Evolutionary conservation across 64 coral and sea anemone genomes (phyloP), one percentile per base, ranked within the genome.

Genomic region (Anthopleura sola): DNA sequence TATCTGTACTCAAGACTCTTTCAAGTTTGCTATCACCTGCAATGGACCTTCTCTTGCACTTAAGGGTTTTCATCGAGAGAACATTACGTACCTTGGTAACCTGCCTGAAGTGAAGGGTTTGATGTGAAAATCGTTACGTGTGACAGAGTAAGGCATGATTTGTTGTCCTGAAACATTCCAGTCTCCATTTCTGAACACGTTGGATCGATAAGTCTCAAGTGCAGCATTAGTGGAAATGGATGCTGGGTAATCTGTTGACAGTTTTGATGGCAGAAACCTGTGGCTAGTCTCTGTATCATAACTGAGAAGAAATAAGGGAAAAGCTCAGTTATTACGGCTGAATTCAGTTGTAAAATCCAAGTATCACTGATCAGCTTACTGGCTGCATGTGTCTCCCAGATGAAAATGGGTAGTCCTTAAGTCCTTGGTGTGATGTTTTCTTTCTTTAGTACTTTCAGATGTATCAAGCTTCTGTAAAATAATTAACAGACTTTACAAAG

Each of bases 121-220:
- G 2, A 92, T 82, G 46, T 95, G 86, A 75, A 92, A 95, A 55
- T 95, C 94, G 31, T 79, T 20, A 39, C 94, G 64, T 6, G 94
- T 95, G 54, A 95, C 94, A 3, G 94, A 95, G 55, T 84, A 49
- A 14, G 48, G 82, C 19, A 51, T 28, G 37, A 21, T 19, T 12
- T 20, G 20, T 23, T 75, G 78, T 76, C 71, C 74, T 4, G 69
- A 48, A 17, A 86, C 86, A 89, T 95, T 95, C 94, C 94, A 95
- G 83, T 95, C 94, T 21, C 94, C 94, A 49, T 89, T 31, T 23
- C 94, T 87, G 49, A 95, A 95, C 60, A 95, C 90, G 46, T 89
- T 91, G 37, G 94, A 92, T 48, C 86, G 84, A 39, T 89, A 84
- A 8, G 94, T 95, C 66, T 91, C 86, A 5, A 49, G 78, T 40